Base-by-base conservation (phyloP, 2,797 vertebrate species). In the Naso thynnoides region DNA sequence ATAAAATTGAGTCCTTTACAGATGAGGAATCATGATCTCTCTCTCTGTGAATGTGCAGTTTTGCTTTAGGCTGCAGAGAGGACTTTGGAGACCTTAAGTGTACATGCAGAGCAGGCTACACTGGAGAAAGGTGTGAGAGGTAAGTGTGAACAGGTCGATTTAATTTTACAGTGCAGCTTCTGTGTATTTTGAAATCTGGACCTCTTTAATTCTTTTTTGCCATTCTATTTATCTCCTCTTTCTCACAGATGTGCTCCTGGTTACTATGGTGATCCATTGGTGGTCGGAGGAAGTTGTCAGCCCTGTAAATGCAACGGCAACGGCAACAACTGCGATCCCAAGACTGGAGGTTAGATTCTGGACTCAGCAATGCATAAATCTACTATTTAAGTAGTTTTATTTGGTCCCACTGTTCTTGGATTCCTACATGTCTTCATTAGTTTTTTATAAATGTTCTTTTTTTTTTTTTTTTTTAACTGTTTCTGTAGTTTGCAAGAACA, bases 221-320 rank as follows among this genome's bases (percentile, higher is more conserved):
- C 33, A 10, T 16, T n/a, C 41, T 23, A 58, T 83, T 5, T 36
- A 16, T 33, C 19, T 42, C 79, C 11, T 76, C 60, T 26, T 83
- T 83, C 66, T 38, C 62, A 13, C 84, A 99, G 98, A 24, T 99
- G 98, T 93, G 96, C 96, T 74, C 90, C 95, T 1, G 98, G 98
- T 78, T 99, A 96, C 90, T 99, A 96, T 76, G 98, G 98, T 11
- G 93, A 97, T 76, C 98, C 98, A 5, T 74, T 94, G 84, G 87
- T 84, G 26, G 63, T 86, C 18, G 95, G 95, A 73, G 95, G 96
- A 73, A 94, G 92, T 66, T 99, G 98, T 87, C 93, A 83, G 56
- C 96, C 92, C 21, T 99, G 98, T 87, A 94, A 90, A 21, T 99
- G 98, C 73, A 91, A 95, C n/a, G 96, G 96, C 31, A 96, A 96